A percentile compares a stretch with the other conserved stretches of the same genome.
phyloP scores from a whole-genome alignment of 92 coral and sea anemone species.

The Scolanthus callimorphus region DNA sequence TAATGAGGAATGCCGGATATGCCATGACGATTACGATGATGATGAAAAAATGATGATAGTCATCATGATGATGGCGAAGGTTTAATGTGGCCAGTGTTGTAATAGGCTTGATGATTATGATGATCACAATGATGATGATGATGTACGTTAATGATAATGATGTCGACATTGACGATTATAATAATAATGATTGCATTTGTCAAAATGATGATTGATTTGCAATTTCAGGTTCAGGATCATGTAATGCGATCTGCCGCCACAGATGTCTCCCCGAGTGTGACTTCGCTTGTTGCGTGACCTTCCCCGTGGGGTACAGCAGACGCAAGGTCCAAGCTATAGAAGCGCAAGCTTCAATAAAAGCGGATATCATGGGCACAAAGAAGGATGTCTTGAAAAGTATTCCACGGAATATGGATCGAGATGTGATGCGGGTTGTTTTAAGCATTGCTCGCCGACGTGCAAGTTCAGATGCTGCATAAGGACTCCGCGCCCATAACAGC shows the following conservation, averaged over 20 bases:
- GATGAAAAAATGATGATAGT: too few species aligned
- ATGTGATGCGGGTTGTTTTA: constrained; percentile 58
- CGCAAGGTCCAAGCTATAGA: constrained; percentile 38
- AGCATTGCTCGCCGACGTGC: constrained; percentile 78
- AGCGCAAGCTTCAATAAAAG: constrained; percentile 31
- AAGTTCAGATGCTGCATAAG: constrained; percentile 87
- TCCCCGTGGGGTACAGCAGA: constrained; percentile 62
- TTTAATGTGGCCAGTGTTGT: too few species aligned
- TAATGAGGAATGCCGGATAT: too few species aligned
- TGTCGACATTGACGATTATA: too few species aligned
- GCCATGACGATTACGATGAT: too few species aligned
- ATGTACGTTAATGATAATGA: too few species aligned
- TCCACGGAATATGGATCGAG: constrained; percentile 48
- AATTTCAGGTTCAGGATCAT: constrained; percentile 54
- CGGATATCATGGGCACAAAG: constrained; percentile 9
- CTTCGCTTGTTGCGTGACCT: constrained; percentile 83
- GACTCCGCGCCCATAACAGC: too few species aligned
- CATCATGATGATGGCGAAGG: too few species aligned
- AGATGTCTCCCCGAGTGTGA: constrained; percentile 88
- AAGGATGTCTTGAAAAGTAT: constrained; percentile 11
- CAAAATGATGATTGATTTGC: too few species aligned
- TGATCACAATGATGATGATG: too few species aligned
- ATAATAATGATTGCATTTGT: too few species aligned
- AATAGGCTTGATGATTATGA: too few species aligned
- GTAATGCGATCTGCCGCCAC: constrained; percentile 69